These are phyloP conservation scores for Herminia tarsipennalis DNA, from an alignment of 2,888 invertebrate genomes.

Conservation along the genomic window DNA sequence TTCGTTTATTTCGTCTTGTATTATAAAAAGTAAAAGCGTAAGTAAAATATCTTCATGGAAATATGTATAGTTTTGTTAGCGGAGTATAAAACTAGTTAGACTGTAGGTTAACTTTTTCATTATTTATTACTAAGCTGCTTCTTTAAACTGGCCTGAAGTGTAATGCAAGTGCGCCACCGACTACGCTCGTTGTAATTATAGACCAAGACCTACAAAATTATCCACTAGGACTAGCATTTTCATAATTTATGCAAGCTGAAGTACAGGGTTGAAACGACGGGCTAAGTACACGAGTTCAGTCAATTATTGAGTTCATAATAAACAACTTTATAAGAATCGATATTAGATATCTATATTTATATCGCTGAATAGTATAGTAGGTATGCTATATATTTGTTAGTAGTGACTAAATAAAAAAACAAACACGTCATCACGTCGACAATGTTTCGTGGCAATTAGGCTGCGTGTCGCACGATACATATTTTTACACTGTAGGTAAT, in stretches of 20 bases:
- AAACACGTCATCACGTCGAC: conserved; percentile 21
- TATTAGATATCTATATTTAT: conserved; percentile 11
- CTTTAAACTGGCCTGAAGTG: conserved; percentile 40
- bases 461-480: conserved; percentile 52
- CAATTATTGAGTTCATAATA: conserved; percentile 37
- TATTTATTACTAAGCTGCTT: conserved; percentile 39
- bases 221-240: conserved; percentile 55
- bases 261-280: conserved; percentile 55
- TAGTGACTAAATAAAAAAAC: conserved; percentile 28
- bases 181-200: conserved; percentile 60
- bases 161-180: conserved; percentile 39
- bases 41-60: not conserved
- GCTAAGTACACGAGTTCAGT: conserved; percentile 48
- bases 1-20: not conserved
- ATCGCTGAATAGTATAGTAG: not conserved
- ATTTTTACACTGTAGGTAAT: conserved; percentile 32
- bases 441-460: conserved; percentile 40
- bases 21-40: not conserved
- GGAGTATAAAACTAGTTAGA: conserved; percentile 15
- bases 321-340: conserved; percentile 34
- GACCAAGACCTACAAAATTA: conserved; percentile 59
- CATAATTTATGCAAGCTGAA: conserved; percentile 66
- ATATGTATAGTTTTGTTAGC: conserved; percentile 9
- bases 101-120: conserved; percentile 34
- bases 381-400: conserved; percentile 14